Percentiles rank a stretch among this genome's conserved stretches.
phyloP scores from a whole-genome alignment of 2,888 invertebrate genomes.

The Hypomecis punctinalis region DNA sequence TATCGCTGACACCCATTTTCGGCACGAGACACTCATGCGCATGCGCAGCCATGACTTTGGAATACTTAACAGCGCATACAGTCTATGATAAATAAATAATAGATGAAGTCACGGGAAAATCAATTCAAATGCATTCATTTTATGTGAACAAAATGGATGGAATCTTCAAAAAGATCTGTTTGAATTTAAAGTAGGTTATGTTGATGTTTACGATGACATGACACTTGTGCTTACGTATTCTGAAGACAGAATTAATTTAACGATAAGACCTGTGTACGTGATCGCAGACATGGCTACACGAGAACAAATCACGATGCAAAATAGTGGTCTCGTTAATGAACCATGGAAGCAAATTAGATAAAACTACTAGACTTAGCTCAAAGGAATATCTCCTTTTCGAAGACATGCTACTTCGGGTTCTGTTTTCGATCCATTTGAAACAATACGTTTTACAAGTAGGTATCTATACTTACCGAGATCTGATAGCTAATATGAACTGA shows the following conservation, averaged over 20 bases:
- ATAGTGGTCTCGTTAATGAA: conserved; percentile 1
- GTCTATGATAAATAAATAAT: not conserved
- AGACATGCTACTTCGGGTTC: too few relatives aligned
- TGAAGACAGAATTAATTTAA: conserved; percentile 50
- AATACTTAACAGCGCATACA: conserved; percentile 8
- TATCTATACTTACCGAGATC: not conserved
- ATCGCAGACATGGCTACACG: conserved; percentile 48
- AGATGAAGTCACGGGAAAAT: conserved; percentile 1
- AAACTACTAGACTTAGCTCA: too few relatives aligned
- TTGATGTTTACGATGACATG: conserved; percentile 26
- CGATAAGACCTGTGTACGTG: conserved; percentile 77
- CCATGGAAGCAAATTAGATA: not conserved
- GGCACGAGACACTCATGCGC: conserved; percentile 24
- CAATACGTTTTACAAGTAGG: too few relatives aligned
- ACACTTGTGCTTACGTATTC: conserved; percentile 34
- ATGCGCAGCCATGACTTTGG: conserved; percentile 11
- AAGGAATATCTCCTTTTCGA: too few relatives aligned
- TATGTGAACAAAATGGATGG: not conserved
- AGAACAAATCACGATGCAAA: conserved; percentile 17
- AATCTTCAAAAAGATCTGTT: conserved; percentile 1
- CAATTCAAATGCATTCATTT: not conserved
- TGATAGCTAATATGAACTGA: too few relatives aligned
- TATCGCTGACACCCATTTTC: conserved; percentile 31
- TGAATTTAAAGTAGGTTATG: conserved; percentile 11
- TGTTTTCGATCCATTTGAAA: too few relatives aligned